These are phyloP conservation scores for Todiramphus chloris DNA, from an alignment of 2,113 vertebrate genomes.

Conservation along the genomic window DNA sequence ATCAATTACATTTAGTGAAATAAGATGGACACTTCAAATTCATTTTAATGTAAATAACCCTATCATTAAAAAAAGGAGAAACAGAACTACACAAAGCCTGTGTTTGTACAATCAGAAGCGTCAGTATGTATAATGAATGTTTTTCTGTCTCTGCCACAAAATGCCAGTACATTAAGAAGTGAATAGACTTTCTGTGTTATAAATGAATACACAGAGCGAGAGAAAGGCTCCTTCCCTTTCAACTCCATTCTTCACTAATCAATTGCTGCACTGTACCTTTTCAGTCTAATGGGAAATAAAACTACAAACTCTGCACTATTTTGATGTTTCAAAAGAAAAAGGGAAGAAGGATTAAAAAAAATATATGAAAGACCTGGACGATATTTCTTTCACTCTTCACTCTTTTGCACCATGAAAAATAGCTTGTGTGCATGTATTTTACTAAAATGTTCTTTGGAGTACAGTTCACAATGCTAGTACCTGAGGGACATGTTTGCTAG, in stretches of 20 bases:
- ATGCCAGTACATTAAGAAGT: not conserved
- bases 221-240: not conserved
- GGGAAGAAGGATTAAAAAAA: not conserved
- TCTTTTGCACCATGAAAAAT: not conserved
- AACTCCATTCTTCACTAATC: not conserved
- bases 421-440: not conserved
- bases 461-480: not conserved
- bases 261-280: not conserved
- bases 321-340: not conserved
- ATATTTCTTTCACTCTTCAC: not conserved
- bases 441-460: not conserved
- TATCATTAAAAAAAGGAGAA: not conserved
- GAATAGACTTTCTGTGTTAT: not conserved
- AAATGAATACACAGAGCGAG: not conserved
- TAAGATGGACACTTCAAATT: not conserved
- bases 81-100: not conserved
- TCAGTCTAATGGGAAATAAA: constrained; percentile 6
- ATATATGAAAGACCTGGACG: not conserved
- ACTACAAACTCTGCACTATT: not conserved
- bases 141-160: not conserved
- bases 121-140: not conserved
- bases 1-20: not conserved
- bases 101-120: not conserved
- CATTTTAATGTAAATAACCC: not conserved
- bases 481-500: not conserved